Evolutionary conservation across 2,797 vertebrate genomes (phyloP).

Genomic region (Danionella dracula): DNA sequence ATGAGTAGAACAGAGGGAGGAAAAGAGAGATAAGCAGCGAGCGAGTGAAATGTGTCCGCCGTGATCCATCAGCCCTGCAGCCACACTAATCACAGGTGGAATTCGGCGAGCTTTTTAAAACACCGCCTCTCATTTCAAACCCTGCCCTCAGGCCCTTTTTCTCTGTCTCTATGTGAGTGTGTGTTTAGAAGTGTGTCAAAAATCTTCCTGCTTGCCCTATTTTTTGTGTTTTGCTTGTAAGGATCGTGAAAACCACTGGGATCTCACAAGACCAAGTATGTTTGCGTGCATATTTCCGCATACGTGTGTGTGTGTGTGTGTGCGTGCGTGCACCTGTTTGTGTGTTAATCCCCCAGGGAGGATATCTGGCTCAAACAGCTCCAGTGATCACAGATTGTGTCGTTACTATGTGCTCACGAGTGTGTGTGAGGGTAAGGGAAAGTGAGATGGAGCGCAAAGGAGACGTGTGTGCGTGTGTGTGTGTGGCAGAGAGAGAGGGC

Average conservation of each 20-base stretch:
- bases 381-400: slow-evolving; percentile 44
- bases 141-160: slow-evolving; percentile 63
- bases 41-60: slow-evolving; percentile 75
- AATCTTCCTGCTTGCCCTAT: slow-evolving; percentile 24
- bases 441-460: slow-evolving; percentile 19
- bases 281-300: slow-evolving; percentile 33
- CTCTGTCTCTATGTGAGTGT: neutral
- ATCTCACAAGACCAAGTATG: slow-evolving; percentile 23
- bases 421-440: neutral
- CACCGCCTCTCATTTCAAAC: slow-evolving; percentile 78
- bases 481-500: slow-evolving; percentile 15
- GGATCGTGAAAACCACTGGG: neutral
- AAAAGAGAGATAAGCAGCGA: slow-evolving; percentile 47
- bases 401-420: slow-evolving; percentile 25
- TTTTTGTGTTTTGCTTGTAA: slow-evolving; percentile 23
- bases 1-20: slow-evolving; percentile 2
- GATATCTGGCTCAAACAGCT: slow-evolving; percentile 42
- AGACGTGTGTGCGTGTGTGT: slow-evolving; percentile 27
- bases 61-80: slow-evolving; percentile 70
- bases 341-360: slow-evolving; percentile 37
- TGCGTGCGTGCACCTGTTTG: slow-evolving; percentile 18
- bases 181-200: slow-evolving; percentile 38
- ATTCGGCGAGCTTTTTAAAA: slow-evolving; percentile 80
- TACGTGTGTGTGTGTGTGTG: slow-evolving; percentile 14
- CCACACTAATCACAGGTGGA: slow-evolving; percentile 81